phyloP scores from a whole-genome alignment of 2,113 vertebrate species.

The Crocuta crocuta region DNA sequence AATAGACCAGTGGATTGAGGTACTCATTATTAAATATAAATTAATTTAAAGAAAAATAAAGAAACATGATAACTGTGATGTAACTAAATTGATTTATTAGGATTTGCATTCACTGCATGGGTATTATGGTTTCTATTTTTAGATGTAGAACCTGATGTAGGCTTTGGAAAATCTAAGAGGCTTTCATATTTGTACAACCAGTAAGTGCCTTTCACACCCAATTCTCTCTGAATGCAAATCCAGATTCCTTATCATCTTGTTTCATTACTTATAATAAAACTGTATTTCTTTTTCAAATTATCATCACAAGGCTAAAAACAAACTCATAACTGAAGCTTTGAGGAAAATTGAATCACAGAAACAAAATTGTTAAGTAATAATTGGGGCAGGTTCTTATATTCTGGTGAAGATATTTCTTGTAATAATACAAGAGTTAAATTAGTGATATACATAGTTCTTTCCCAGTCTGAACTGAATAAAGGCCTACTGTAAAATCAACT shows the following conservation, averaged over 20 bases:
- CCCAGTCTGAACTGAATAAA: background rate
- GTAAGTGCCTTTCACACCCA: background rate
- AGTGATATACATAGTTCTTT: background rate
- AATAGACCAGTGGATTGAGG: background rate
- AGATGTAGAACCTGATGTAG: background rate
- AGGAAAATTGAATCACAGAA: conserved; percentile 25
- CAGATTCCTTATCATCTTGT: background rate
- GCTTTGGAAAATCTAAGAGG: background rate
- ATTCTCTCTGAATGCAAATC: background rate
- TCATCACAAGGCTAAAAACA: background rate
- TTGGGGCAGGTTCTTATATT: background rate
- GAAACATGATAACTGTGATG: background rate
- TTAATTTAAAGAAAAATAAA: conserved; percentile 4
- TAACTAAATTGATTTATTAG: background rate
- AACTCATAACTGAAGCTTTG: background rate
- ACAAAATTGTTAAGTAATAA: background rate
- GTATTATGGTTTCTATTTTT: background rate
- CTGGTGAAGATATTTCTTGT: background rate
- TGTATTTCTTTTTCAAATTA: background rate
- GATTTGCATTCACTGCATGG: background rate
- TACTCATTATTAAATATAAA: background rate
- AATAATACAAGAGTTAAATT: background rate
- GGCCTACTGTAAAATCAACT: background rate
- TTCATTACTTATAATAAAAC: background rate
- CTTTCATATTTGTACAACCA: background rate